A percentile compares a stretch with the other conserved stretches of the same genome.
These are phyloP conservation scores for Glaucidium brasilianum DNA, from an alignment of 2,113 vertebrate species.

Conservation along the genomic window DNA sequence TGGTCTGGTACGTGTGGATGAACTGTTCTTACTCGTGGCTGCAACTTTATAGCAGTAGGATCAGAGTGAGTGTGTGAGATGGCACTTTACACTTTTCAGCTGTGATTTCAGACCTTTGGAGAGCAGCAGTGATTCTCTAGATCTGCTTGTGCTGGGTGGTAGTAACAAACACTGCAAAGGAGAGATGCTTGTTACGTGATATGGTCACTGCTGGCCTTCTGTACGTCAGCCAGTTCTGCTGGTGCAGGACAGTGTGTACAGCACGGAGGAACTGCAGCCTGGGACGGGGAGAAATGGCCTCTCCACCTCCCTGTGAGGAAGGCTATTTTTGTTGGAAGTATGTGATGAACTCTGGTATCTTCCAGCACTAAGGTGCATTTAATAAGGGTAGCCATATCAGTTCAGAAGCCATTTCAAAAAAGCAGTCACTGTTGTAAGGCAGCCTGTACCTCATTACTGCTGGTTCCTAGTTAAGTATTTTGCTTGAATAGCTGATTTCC, in stretches of 20 bases:
- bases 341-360: not conserved
- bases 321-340: slow-evolving; percentile 11
- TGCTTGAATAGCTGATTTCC: not conserved
- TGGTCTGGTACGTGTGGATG: not conserved
- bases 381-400: not conserved
- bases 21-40: not conserved
- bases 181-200: not conserved
- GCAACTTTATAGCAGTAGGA: not conserved
- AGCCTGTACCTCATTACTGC: not conserved
- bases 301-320: not conserved
- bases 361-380: not conserved
- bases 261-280: not conserved
- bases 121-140: not conserved
- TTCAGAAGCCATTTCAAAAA: not conserved
- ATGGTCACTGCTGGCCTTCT: not conserved
- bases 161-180: not conserved
- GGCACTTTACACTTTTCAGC: not conserved
- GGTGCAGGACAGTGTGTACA: slow-evolving; percentile 2
- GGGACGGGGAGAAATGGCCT: accelerated
- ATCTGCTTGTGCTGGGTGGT: not conserved
- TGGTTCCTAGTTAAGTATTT: not conserved
- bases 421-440: not conserved
- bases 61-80: not conserved
- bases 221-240: not conserved
- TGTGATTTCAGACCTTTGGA: not conserved